Percentiles rank a stretch among this genome's conserved stretches.
phyloP scores from a whole-genome alignment of 2,888 invertebrate genomes.

The Drosophila mimetica region DNA sequence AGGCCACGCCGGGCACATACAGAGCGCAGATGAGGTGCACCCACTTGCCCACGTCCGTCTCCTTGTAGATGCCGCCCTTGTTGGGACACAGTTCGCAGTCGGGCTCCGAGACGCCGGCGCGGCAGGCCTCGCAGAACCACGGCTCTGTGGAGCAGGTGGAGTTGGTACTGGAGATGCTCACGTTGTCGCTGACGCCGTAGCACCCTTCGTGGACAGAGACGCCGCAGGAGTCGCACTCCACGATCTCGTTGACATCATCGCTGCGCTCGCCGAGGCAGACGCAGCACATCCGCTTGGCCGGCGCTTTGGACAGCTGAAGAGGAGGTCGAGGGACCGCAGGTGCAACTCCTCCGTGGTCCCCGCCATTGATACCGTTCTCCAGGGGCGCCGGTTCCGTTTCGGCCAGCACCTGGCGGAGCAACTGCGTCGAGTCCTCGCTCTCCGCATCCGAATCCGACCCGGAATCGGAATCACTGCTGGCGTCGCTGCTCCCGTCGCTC shows the following conservation, averaged over 20 bases:
- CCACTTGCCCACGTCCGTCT: slow-evolving; percentile 99
- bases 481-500: slow-evolving; percentile 83
- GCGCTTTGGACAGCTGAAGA: slow-evolving; percentile 80
- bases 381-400: slow-evolving; percentile 33
- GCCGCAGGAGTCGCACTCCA: slow-evolving; percentile 98
- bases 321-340: slow-evolving; percentile 3
- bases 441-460: slow-evolving; percentile 59
- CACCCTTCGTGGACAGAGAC: slow-evolving; percentile 99
- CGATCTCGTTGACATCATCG: slow-evolving; percentile 97
- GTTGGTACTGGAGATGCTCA: slow-evolving; percentile 95
- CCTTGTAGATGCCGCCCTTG: slow-evolving; percentile 95
- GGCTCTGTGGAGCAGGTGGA: slow-evolving; percentile 98
- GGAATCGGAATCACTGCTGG: slow-evolving; percentile 71
- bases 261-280: slow-evolving; percentile 97
- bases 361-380: slow-evolving; percentile 21
- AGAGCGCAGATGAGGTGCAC: slow-evolving; percentile 98
- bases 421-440: slow-evolving; percentile 79
- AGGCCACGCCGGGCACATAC: slow-evolving; percentile 98
- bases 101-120: slow-evolving; percentile 94
- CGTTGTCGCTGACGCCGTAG: slow-evolving; percentile 96
- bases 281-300: slow-evolving; percentile 93
- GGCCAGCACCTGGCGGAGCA: slow-evolving; percentile 72
- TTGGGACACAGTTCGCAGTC: slow-evolving; percentile 98
- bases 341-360: not conserved
- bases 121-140: slow-evolving; percentile 99